Evolutionary conservation across 2,113 vertebrate species (phyloP).

Genomic region (Bettongia penicillata): DNA sequence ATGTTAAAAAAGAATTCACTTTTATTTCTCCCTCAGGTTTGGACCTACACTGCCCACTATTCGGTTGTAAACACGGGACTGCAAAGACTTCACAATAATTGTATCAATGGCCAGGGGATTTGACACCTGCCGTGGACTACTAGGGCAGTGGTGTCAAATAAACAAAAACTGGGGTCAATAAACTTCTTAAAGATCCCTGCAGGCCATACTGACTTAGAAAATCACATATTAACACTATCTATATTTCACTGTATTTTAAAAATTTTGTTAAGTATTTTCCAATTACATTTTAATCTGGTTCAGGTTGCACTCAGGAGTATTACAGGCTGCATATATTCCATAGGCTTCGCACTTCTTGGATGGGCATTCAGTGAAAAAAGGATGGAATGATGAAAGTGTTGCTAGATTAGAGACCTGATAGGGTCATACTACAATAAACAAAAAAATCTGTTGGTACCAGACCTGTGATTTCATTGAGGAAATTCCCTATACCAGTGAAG

Average conservation of each 20-base stretch:
- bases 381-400: background rate
- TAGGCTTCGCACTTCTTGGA: background rate
- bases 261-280: background rate
- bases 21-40: background rate
- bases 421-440: background rate
- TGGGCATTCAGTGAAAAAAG: background rate
- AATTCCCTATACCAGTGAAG: background rate
- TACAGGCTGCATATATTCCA: background rate
- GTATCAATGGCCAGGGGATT: background rate
- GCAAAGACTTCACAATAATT: background rate
- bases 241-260: background rate
- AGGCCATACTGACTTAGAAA: background rate
- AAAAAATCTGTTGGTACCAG: background rate
- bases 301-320: background rate
- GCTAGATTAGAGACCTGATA: background rate
- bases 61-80: background rate
- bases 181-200: background rate
- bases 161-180: background rate
- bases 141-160: background rate
- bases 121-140: background rate
- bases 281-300: background rate
- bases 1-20: background rate
- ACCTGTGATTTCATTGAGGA: background rate
- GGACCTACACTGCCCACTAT: background rate
- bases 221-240: background rate